phyloP scores from a whole-genome alignment of 2,888 invertebrate species.

The Calameuta idolon region DNA sequence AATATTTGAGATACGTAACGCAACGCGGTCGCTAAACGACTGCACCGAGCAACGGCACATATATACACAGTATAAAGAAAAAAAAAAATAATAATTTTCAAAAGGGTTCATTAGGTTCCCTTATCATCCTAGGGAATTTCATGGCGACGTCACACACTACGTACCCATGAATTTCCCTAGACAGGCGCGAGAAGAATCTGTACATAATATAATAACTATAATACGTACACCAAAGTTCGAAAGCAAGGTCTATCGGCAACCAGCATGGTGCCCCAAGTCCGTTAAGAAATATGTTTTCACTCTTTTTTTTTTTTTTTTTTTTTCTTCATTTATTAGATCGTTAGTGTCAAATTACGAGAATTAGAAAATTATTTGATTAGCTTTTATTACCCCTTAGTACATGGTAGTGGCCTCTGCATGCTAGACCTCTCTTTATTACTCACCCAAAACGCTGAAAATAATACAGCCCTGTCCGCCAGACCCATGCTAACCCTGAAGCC shows the following conservation, averaged over 20 bases:
- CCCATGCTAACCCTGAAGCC: background rate
- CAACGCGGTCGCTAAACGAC: background rate
- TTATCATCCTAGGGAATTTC: background rate
- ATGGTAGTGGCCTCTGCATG: conserved; percentile 62
- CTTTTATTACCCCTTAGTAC: conserved; percentile 47
- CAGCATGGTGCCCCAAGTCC: conserved; percentile 32
- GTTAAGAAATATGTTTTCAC: conserved; percentile 1
- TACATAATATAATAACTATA: background rate
- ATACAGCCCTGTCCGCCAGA: background rate
- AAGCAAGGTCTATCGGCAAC: conserved; percentile 25
- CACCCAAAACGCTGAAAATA: background rate
- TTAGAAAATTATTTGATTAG: conserved; percentile 31
- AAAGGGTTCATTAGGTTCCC: conserved; percentile 3
- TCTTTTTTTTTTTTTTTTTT: background rate
- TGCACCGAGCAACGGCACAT: background rate
- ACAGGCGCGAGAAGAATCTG: background rate
- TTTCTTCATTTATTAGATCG: conserved; percentile 10
- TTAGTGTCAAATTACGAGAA: conserved; percentile 46
- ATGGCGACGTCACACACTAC: background rate
- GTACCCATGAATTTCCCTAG: background rate
- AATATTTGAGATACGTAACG: background rate
- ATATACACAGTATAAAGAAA: background rate
- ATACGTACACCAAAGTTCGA: conserved; percentile 11
- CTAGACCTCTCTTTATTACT: conserved; percentile 35
- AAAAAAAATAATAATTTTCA: background rate